These are phyloP conservation scores for Loriculus beryllinus DNA, from an alignment of 2,797 vertebrate genomes.

Conservation along the genomic window DNA sequence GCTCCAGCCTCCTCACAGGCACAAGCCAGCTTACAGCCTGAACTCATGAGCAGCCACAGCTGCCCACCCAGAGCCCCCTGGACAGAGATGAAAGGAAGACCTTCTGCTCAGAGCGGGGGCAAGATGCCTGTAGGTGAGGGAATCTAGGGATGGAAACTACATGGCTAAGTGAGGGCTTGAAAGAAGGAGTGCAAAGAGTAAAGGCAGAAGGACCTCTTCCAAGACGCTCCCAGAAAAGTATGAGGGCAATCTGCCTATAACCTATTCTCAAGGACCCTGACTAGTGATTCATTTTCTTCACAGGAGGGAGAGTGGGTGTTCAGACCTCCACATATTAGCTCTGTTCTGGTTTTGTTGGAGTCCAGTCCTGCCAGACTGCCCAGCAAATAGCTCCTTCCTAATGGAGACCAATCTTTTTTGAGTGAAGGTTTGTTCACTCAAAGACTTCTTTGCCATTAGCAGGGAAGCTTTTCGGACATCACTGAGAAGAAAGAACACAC, in stretches of 20 bases:
- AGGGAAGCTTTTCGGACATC: neutral
- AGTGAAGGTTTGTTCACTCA: neutral
- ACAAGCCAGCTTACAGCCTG: conserved; percentile 60
- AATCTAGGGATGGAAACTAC: neutral
- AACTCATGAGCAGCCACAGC: conserved; percentile 60
- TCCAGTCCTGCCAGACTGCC: neutral
- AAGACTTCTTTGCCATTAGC: neutral
- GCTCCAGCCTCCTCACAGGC: conserved; percentile 45
- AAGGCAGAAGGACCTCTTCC: neutral
- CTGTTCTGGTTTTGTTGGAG: neutral
- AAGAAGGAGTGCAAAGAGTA: neutral
- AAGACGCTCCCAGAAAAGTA: neutral
- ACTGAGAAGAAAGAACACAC: neutral
- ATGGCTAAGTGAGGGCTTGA: neutral
- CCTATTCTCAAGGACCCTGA: neutral
- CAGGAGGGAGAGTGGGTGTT: neutral
- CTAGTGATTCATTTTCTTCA: neutral
- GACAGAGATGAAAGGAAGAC: conserved; percentile 48
- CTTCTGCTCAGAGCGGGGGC: neutral
- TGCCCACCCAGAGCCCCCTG: conserved; percentile 39
- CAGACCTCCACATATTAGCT: neutral
- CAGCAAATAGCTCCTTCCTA: neutral
- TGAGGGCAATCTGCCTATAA: neutral
- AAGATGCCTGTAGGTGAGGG: neutral
- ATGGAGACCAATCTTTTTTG: neutral